Evolutionary conservation across 2,113 vertebrate genomes (phyloP).

Genomic region (mouse (Mus musculus)): DNA sequence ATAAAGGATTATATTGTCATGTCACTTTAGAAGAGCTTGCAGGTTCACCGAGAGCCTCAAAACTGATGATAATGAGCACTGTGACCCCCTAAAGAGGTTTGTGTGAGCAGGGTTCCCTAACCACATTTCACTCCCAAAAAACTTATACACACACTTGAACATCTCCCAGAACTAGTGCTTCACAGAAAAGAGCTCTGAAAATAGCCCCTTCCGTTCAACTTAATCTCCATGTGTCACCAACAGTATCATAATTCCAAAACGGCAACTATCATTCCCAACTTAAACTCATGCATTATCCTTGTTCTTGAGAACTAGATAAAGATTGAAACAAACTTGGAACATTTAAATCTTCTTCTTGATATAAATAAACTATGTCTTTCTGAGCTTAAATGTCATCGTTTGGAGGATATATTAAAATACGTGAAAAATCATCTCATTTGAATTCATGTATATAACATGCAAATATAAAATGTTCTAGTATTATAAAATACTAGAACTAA

Average conservation of each 20-base stretch:
- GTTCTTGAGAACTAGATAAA: background rate
- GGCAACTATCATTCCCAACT: background rate
- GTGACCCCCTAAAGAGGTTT: background rate
- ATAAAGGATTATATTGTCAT: background rate
- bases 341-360: background rate
- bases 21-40: background rate
- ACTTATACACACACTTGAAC: background rate
- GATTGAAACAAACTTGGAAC: background rate
- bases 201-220: background rate
- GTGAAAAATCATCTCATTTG: background rate
- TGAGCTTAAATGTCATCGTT: background rate
- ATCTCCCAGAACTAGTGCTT: background rate
- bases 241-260: background rate
- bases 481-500: background rate
- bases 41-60: background rate
- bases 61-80: background rate
- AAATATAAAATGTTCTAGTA: background rate
- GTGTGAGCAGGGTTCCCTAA: background rate
- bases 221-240: background rate
- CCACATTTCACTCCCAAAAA: background rate
- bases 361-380: background rate
- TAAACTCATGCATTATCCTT: background rate
- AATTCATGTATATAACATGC: background rate
- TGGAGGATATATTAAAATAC: background rate
- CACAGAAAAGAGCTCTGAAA: background rate